Percentiles rank a stretch among this genome's conserved stretches.
These are phyloP conservation scores for Eulimnadia texana DNA, from an alignment of 1,140 invertebrate species.

Conservation along the genomic window DNA sequence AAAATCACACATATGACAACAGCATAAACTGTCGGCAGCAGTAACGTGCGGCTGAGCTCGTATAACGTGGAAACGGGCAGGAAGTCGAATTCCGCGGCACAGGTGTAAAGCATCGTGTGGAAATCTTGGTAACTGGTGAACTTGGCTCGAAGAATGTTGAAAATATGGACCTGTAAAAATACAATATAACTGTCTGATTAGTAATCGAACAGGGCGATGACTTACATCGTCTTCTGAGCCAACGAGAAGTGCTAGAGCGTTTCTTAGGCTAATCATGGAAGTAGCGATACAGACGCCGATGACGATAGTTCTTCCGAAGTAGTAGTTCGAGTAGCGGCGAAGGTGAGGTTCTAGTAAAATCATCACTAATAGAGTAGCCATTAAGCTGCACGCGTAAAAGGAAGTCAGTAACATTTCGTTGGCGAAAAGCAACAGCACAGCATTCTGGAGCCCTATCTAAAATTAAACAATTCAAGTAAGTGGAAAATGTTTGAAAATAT, in stretches of 20 bases:
- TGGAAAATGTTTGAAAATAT: slow-evolving; percentile 16
- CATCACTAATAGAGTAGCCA: slow-evolving; percentile 27
- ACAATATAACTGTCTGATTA: slow-evolving; percentile 4
- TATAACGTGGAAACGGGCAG: slow-evolving; percentile 39
- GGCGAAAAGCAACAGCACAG: slow-evolving; percentile 41
- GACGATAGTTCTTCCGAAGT: slow-evolving; percentile 3
- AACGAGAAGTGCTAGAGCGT: slow-evolving; percentile 30
- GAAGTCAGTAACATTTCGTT: slow-evolving; percentile 53
- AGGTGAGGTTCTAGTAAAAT: slow-evolving; percentile 29
- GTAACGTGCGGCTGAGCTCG: slow-evolving; percentile 35
- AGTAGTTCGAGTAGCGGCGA: slow-evolving; percentile 24
- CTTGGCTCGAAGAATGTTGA: slow-evolving; percentile 59
- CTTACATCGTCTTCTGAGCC: slow-evolving; percentile 42
- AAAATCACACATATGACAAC: slow-evolving; percentile 26
- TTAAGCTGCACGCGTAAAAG: slow-evolving; percentile 36
- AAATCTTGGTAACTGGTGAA: slow-evolving; percentile 58
- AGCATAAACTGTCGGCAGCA: slow-evolving; percentile 40
- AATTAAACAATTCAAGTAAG: slow-evolving; percentile 17
- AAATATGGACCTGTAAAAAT: slow-evolving; percentile 47
- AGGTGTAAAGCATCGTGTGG: slow-evolving; percentile 70
- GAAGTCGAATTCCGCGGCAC: slow-evolving; percentile 68
- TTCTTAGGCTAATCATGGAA: slow-evolving; percentile 14
- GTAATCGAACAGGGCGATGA: slow-evolving; percentile 10
- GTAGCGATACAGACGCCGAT: not conserved
- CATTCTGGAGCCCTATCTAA: slow-evolving; percentile 30